Evolutionary conservation across 2,113 vertebrate genomes (phyloP), one percentile per base, ranked within the genome.

Genomic region (Gopherus flavomarginatus): DNA sequence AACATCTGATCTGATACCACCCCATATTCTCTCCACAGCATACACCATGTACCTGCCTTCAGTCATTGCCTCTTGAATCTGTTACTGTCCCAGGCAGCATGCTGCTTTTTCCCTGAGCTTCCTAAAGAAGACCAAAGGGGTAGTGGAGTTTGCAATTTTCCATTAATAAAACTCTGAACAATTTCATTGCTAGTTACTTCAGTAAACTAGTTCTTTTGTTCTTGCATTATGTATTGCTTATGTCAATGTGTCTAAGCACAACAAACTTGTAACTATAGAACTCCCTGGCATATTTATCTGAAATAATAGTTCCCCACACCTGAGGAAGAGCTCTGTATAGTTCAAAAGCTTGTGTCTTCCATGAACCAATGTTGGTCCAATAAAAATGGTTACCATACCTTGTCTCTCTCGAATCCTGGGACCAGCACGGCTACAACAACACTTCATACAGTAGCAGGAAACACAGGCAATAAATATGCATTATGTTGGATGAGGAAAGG

Each of bases 401-500:
- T 69, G 16, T 69, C 6, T 54, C 26, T 56, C 26, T 62, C 29
- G 8, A 35, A 62, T 35, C 12, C 27, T 62, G 27, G 59, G 12
- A 7, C 59, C 26, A 62, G 16, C 13, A 62, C 7, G 12, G 59
- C 13, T 62, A 35, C 62, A 35, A 35, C 31, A 65, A 35, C 62
- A 62, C 59, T 35, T 53, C 85, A 42, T 65, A 62, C 88, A 50
- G 91, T 88, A 42, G 88, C 93, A 93, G 38, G 77, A 89, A 80
- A 84, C 3, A 69, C 54, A 92, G 57, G 83, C 80, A 86, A 82
- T 95, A 44, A 10, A 72, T 56, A 81, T 92, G 50, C 81, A 86
- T 90, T 89, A 75, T 94, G 31, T 84, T 93, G 90, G 52, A 96
- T 90, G 88, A 62, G 69, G 81, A 93, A 59, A 92, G 4, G 52